Conservation (phyloP, 2,113 vertebrate genomes). For the Syrmaticus mikado region DNA sequence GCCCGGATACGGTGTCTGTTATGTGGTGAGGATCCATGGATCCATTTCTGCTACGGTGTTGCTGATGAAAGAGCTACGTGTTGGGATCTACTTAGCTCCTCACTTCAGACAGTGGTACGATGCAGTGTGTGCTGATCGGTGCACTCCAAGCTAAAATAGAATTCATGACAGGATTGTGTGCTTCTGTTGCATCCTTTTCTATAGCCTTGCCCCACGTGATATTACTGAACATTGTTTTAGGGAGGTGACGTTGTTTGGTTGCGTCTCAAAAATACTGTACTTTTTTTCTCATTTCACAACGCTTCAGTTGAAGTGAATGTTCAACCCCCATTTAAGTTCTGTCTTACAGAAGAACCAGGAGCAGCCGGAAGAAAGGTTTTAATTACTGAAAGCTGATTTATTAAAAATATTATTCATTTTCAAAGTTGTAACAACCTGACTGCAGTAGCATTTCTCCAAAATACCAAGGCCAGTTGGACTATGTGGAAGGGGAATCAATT, state of each 20-base stretch:
- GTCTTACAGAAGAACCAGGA: not conserved
- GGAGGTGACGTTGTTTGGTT: not conserved
- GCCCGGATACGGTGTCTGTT: not conserved
- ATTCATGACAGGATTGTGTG: rapidly evolving
- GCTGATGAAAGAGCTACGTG: rapidly evolving
- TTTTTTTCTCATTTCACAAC: not conserved
- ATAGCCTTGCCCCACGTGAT: not conserved
- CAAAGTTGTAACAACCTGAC: not conserved
- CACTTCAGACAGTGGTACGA: rapidly evolving
- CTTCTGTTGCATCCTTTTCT: not conserved
- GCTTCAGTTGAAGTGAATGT: not conserved
- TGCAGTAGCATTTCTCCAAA: conserved; percentile 19
- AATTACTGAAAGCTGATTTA: not conserved
- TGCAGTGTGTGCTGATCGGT: not conserved
- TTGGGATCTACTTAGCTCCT: not conserved
- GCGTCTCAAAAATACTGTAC: not conserved
- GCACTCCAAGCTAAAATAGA: not conserved
- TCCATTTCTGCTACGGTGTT: rapidly evolving
- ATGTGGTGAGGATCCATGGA: not conserved
- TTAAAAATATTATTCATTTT: not conserved
- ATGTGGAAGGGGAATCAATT: conserved; percentile 41
- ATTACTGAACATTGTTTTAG: rapidly evolving
- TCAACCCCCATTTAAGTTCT: not conserved
- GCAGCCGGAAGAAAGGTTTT: not conserved
- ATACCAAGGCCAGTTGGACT: conserved; percentile 37